Conservation (phyloP, 2,797 vertebrate genomes). For the Lutjanus argentimaculatus region DNA sequence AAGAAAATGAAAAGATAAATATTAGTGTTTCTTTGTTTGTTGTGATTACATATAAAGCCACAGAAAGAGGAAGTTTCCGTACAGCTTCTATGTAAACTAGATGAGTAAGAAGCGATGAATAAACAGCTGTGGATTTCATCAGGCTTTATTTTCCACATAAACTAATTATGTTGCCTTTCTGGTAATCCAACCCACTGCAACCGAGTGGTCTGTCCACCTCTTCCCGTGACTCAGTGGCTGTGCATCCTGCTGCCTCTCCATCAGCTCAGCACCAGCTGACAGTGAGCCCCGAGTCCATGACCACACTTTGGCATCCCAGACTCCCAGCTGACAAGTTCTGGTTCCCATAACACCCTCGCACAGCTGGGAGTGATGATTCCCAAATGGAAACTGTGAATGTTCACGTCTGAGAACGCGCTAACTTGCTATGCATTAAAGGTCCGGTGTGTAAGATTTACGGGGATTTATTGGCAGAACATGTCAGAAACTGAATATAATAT, state of each 20-base stretch:
- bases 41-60: background rate
- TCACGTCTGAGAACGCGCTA: conserved; percentile 21
- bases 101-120: conserved; percentile 19
- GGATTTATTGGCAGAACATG: no score
- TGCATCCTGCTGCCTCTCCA: conserved; percentile 49
- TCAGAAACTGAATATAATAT: no score
- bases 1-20: background rate
- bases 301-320: conserved; percentile 61
- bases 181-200: conserved; percentile 31
- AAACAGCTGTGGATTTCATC: conserved; percentile 51
- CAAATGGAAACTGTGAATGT: conserved; percentile 58
- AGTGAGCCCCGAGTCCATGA: conserved; percentile 37
- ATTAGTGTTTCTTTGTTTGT: background rate
- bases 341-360: conserved; percentile 69
- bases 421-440: background rate
- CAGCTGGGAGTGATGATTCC: conserved; percentile 69
- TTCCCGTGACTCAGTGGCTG: conserved; percentile 53
- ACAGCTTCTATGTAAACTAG: background rate
- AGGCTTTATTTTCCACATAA: conserved; percentile 35
- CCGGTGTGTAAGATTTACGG: no score
- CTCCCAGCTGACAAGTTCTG: conserved; percentile 74
- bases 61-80: background rate
- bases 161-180: conserved; percentile 13
- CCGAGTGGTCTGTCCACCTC: conserved; percentile 17
- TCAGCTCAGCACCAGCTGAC: conserved; percentile 72